These are phyloP conservation scores for Orthonyx spaldingii DNA, from an alignment of 2,113 vertebrate genomes.

Conservation along the genomic window DNA sequence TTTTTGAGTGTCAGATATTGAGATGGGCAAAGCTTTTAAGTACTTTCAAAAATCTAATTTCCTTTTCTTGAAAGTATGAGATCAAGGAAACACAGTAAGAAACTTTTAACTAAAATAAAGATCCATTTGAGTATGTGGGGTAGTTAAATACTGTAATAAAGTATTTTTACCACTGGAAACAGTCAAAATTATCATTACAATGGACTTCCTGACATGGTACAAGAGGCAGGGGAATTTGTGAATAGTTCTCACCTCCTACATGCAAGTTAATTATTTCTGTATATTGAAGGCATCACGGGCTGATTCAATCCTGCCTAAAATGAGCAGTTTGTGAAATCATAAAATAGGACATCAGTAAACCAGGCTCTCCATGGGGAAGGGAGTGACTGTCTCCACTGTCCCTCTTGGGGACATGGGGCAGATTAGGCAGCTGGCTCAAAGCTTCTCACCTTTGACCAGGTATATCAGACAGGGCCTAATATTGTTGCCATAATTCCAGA, in stretches of 20 bases:
- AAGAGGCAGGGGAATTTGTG: background rate
- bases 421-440: background rate
- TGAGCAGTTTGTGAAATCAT: background rate
- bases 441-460: background rate
- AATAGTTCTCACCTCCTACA: background rate
- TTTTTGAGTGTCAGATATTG: background rate
- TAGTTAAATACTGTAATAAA: background rate
- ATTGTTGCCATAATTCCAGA: background rate
- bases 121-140: background rate
- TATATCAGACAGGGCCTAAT: background rate
- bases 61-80: background rate
- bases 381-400: fast-evolving
- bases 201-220: background rate
- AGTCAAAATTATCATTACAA: background rate
- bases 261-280: background rate
- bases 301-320: background rate
- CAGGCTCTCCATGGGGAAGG: background rate
- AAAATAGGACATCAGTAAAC: background rate
- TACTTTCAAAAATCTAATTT: background rate
- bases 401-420: background rate
- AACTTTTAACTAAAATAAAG: background rate
- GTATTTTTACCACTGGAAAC: background rate
- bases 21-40: background rate
- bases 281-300: background rate
- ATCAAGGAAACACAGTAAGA: background rate